Conservation (phyloP, 2,113 vertebrate species). For the Equus quagga region DNA sequence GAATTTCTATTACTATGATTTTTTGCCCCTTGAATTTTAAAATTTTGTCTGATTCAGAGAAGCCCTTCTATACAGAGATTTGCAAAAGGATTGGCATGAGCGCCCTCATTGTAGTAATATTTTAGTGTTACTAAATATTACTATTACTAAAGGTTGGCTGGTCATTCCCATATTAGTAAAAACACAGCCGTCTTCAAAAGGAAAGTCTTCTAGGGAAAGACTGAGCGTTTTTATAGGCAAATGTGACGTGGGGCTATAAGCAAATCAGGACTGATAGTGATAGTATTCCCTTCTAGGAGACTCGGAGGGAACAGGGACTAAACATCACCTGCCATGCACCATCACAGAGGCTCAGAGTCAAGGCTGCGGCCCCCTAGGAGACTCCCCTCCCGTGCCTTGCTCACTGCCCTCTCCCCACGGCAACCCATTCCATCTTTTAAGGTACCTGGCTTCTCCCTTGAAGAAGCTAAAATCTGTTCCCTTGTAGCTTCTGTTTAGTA, state of each 20-base stretch:
- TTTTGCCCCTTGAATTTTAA: not conserved
- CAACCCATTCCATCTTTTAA: not conserved
- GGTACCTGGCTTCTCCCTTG: not conserved
- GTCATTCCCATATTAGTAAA: not conserved
- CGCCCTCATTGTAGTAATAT: not conserved
- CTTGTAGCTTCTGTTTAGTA: not conserved
- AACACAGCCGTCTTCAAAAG: not conserved
- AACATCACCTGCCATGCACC: rapidly evolving
- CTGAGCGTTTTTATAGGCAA: not conserved
- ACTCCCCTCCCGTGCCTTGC: rapidly evolving
- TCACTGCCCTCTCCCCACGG: not conserved
- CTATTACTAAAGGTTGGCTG: not conserved
- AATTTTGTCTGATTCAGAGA: constrained; percentile 6
- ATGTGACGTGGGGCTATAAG: not conserved
- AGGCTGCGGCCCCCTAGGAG: not conserved
- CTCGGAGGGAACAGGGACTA: not conserved
- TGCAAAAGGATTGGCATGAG: not conserved
- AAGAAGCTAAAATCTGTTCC: not conserved
- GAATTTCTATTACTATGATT: not conserved
- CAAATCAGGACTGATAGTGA: not conserved
- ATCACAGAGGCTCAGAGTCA: not conserved
- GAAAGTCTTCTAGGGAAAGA: not conserved
- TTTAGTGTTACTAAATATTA: constrained; percentile 1
- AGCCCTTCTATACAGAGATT: not conserved
- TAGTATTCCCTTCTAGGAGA: not conserved